Evolutionary conservation across 2,797 vertebrate species (phyloP), one percentile per base, ranked within the genome.

Genomic region (Tamandua tetradactyla): DNA sequence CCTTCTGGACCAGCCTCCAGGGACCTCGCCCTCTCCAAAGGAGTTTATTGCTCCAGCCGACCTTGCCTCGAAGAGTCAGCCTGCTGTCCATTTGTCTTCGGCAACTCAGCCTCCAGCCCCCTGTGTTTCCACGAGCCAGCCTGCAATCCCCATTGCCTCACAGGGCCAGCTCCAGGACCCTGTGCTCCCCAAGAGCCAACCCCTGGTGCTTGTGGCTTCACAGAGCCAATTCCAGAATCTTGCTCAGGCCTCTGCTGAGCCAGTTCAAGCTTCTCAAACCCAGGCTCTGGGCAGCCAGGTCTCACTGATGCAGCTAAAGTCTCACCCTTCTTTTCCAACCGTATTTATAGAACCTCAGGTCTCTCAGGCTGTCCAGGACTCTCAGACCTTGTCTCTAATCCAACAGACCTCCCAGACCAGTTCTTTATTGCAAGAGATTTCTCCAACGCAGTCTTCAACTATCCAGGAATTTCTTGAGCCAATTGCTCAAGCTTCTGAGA

Each of bases 311-410:
- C 52, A 76, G 11, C 23, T 35, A 47, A 11, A 2, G 30, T 14
- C 52, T 1, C 1, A 44, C 12, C 55, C 75, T 22, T 17, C 49
- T 90, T 83, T 84, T 30, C 66, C 49, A 37, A 66, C 17, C 30
- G 69, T 71, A 2, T 5, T 47, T 37, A 7, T 49, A 61, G 11
- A 17, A 17, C 12, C 14, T 0, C 15, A 0, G 40, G 1, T 20
- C 35, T 14, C 40, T 11, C 62, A 2, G 0, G 8, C 20, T 52
- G 0, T 20, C 49, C 23, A 20, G 20, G 30, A 78, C 37, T 22
- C 49, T 37, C 71, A 49, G 44, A 7, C 37, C 47, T 15, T 17
- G 2, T 22, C 0, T 42, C 14, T 42, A 30, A 76, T 17, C 37
- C 82, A 20, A 0, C 68, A 42, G 52, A 1, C 5, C 55, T 4